A percentile compares a stretch with the other conserved stretches of the same genome.
Evolutionary conservation across 2,888 invertebrate species (phyloP).

Genomic region (Ischnus inquisitorius): DNA sequence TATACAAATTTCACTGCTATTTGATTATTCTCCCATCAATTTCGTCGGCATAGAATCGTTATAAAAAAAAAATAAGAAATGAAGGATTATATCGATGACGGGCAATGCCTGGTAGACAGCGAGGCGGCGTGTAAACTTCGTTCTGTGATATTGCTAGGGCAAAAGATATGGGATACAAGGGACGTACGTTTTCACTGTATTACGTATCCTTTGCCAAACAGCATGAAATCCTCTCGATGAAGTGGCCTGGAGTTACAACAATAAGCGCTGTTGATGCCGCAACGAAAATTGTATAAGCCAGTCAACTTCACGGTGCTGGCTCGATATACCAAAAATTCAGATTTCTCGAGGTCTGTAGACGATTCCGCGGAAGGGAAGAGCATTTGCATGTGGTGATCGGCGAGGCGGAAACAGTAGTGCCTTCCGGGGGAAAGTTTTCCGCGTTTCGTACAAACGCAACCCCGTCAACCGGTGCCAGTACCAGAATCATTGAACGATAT

Average conservation of each 20-base stretch:
- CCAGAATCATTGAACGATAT: slow-evolving; percentile 44
- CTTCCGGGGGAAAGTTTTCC: slow-evolving; percentile 57
- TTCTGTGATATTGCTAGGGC: slow-evolving; percentile 29
- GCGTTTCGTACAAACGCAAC: slow-evolving; percentile 48
- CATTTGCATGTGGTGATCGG: slow-evolving; percentile 84
- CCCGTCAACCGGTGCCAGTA: slow-evolving; percentile 7
- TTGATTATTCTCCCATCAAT: too few species aligned
- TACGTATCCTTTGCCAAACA: too few species aligned
- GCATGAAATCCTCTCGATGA: neutral
- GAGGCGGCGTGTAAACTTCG: slow-evolving; percentile 49
- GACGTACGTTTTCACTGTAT: too few species aligned
- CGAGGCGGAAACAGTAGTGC: slow-evolving; percentile 78
- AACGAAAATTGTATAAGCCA: slow-evolving; percentile 46
- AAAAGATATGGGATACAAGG: neutral
- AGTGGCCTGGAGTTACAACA: slow-evolving; percentile 6
- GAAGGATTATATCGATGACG: neutral
- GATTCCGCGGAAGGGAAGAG: slow-evolving; percentile 72
- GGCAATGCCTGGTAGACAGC: slow-evolving; percentile 60
- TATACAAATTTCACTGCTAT: too few species aligned
- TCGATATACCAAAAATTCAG: slow-evolving; percentile 46
- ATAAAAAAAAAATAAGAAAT: neutral
- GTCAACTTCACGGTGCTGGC: slow-evolving; percentile 48
- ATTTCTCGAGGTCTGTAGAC: slow-evolving; percentile 63
- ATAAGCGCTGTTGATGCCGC: slow-evolving; percentile 7
- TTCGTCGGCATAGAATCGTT: slow-evolving; percentile 10